phyloP scores from a whole-genome alignment of 2,113 vertebrate species.

The Oryzias woworae region DNA sequence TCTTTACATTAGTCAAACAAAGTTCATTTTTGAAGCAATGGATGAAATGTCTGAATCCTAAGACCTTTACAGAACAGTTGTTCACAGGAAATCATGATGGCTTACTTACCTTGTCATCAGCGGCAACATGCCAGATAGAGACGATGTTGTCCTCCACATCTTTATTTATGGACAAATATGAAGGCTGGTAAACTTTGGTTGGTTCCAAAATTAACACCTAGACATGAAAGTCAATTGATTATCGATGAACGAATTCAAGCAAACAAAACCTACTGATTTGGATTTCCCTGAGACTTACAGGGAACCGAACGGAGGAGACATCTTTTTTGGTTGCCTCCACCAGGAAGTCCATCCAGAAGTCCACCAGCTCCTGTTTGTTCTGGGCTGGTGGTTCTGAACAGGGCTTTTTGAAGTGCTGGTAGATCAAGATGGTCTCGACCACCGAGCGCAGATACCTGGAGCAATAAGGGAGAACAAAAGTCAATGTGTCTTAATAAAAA shows the following conservation, averaged over 20 bases:
- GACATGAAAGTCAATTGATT: conserved; percentile 4
- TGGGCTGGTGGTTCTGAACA: conserved; percentile 80
- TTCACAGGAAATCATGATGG: background rate
- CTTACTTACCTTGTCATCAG: conserved; percentile 91
- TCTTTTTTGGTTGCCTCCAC: conserved; percentile 95
- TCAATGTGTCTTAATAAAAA: background rate
- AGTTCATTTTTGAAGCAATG: no score
- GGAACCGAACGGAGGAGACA: conserved; percentile 93
- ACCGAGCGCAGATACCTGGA: conserved; percentile 92
- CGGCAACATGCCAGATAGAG: conserved; percentile 95
- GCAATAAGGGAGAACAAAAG: background rate
- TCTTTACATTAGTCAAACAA: no score
- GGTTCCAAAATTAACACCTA: conserved; percentile 97
- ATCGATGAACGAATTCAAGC: background rate
- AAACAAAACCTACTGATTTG: background rate
- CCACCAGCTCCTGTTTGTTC: conserved; percentile 88
- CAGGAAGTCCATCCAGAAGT: conserved; percentile 99
- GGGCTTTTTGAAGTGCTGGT: conserved; percentile 94
- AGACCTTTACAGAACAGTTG: no score
- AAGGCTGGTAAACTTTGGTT: conserved; percentile 96
- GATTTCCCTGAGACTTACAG: conserved; percentile 77
- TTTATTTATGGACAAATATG: conserved; percentile 96
- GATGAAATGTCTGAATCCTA: no score
- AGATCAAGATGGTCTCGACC: conserved; percentile 95
- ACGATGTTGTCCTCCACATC: conserved; percentile 93